phyloP scores from a whole-genome alignment of 2,888 invertebrate genomes.

The Onchidella celtica region DNA sequence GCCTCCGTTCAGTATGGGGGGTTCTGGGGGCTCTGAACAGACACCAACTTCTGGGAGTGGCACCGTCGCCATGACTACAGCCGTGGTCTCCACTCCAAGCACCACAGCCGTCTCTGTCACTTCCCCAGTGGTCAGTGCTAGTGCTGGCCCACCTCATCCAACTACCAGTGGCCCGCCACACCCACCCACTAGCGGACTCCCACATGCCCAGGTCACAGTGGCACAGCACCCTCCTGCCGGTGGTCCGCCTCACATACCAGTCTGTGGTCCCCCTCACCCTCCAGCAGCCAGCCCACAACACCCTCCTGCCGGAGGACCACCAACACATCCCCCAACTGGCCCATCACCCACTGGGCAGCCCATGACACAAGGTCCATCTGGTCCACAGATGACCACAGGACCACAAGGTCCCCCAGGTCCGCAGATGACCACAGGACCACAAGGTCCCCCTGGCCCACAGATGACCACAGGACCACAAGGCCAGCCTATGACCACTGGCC shows the following conservation, averaged over 20 bases:
- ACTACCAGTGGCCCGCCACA: background rate
- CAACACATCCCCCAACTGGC: too few species aligned
- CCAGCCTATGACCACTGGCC: conserved; percentile 18
- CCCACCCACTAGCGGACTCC: background rate
- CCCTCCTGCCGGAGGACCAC: too few species aligned
- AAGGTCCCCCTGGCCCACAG: background rate
- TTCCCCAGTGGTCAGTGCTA: background rate
- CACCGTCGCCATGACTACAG: background rate
- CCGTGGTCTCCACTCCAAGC: background rate
- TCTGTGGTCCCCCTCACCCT: background rate
- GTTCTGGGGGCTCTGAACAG: background rate
- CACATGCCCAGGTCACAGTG: background rate
- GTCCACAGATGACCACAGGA: background rate
- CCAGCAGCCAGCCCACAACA: background rate
- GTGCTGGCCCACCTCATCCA: background rate
- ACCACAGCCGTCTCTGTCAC: background rate
- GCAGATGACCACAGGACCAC: background rate
- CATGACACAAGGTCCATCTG: conserved; percentile 8
- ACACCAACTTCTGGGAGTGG: background rate
- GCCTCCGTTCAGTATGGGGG: conserved; percentile 31
- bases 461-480: conserved; percentile 4
- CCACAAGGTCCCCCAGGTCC: background rate
- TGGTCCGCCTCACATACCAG: background rate
- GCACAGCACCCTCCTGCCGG: too few species aligned
- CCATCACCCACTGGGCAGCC: too few species aligned